These are phyloP conservation scores for Cavia porcellus DNA, from an alignment of 2,113 vertebrate species.

Conservation along the genomic window DNA sequence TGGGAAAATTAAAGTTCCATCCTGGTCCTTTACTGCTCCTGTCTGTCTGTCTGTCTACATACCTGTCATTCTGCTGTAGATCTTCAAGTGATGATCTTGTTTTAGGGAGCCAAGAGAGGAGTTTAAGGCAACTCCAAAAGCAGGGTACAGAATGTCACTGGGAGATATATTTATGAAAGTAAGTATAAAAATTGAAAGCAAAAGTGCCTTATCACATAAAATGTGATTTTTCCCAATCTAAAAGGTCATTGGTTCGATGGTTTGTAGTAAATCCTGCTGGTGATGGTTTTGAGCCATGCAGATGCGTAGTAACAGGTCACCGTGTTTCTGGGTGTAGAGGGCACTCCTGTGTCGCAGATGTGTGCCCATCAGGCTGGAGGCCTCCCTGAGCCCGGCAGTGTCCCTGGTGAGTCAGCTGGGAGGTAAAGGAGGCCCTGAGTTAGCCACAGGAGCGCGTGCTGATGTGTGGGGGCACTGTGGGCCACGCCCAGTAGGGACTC, in stretches of 20 bases:
- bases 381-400: neutral
- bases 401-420: neutral
- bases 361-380: neutral
- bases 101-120: neutral
- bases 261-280: constrained; percentile 42
- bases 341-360: neutral
- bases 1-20: neutral
- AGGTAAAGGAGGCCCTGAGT: neutral
- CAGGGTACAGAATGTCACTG: neutral
- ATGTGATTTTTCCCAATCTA: constrained; percentile 24
- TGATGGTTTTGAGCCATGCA: neutral
- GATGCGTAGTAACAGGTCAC: neutral
- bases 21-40: neutral
- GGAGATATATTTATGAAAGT: neutral
- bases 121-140: neutral
- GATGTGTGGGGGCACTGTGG: neutral
- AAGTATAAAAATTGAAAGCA: neutral
- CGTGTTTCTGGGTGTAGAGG: neutral
- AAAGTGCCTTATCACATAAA: neutral
- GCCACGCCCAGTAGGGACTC: neutral
- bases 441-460: too few relatives aligned
- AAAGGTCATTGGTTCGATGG: neutral
- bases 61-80: neutral
- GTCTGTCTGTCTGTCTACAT: neutral
- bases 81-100: neutral